phyloP scores from a whole-genome alignment of 2,797 vertebrate species.

The Enteromius unitaeniatus region DNA sequence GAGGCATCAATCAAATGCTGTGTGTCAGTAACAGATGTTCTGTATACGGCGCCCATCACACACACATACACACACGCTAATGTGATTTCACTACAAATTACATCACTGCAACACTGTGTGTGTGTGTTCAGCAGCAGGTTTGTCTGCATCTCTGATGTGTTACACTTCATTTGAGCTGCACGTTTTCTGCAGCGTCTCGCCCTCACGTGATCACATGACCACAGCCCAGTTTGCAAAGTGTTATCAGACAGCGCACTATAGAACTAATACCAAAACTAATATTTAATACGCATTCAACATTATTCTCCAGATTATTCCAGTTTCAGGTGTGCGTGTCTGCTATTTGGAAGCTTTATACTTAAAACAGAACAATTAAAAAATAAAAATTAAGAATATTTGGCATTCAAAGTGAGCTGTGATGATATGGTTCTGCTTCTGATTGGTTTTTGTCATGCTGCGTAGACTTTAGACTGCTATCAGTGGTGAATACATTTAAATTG shows the following conservation, averaged over 20 bases:
- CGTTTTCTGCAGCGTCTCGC: background rate
- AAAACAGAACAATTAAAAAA: background rate
- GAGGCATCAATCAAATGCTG: slow-evolving; percentile 51
- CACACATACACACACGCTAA: slow-evolving; percentile 19
- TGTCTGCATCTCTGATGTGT: background rate
- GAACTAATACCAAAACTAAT: background rate
- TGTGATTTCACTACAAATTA: slow-evolving; percentile 48
- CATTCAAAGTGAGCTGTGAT: background rate
- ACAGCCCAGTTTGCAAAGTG: background rate
- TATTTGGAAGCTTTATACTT: background rate
- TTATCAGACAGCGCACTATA: background rate
- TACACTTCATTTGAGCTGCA: slow-evolving; percentile 8
- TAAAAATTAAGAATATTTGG: background rate
- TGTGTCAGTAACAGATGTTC: slow-evolving; percentile 58
- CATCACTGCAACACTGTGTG: slow-evolving; percentile 34
- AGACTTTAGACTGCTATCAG: background rate
- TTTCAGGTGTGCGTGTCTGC: background rate
- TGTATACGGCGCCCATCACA: slow-evolving; percentile 36
- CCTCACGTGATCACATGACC: background rate
- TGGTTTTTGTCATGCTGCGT: background rate
- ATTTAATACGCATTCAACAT: background rate
- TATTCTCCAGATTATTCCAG: background rate
- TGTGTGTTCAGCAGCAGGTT: slow-evolving; percentile 26
- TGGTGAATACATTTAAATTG: background rate
- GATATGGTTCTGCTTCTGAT: background rate